Conservation (phyloP, 2,888 invertebrate genomes). For the Hemicrepidius hirtus region DNA sequence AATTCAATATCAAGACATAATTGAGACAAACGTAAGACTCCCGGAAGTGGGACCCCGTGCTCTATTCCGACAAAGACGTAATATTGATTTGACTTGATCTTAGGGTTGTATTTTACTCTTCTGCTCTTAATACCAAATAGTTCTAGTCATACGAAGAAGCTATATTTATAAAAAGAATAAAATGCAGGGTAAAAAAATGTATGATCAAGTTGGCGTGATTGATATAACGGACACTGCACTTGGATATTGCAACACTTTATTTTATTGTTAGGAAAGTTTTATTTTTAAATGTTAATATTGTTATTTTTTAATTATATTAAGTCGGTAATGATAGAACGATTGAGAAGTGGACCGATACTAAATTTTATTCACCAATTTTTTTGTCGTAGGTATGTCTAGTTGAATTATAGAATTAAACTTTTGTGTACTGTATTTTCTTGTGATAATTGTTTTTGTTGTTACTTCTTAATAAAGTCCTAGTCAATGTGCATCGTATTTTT, state of each 20-base stretch:
- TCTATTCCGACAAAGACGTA: background rate
- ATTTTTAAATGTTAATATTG: too few relatives aligned
- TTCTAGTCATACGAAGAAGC: background rate
- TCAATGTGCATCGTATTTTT: background rate
- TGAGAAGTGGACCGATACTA: too few relatives aligned
- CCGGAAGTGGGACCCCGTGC: too few relatives aligned
- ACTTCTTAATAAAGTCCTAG: constrained; percentile 16
- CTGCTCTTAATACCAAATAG: background rate
- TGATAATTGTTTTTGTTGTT: constrained; percentile 15
- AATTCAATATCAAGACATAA: background rate
- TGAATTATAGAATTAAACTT: background rate
- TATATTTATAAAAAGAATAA: background rate
- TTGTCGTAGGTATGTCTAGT: too few relatives aligned
- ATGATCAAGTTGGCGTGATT: background rate
- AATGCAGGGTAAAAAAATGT: background rate
- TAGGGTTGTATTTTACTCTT: background rate
- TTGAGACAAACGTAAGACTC: too few relatives aligned
- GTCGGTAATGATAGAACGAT: too few relatives aligned
- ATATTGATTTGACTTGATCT: background rate
- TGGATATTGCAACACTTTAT: too few relatives aligned
- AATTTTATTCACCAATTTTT: too few relatives aligned
- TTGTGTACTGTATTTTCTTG: constrained; percentile 14
- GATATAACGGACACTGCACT: too few relatives aligned
- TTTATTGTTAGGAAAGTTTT: too few relatives aligned
- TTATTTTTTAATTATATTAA: too few relatives aligned